phyloP scores from a whole-genome alignment of 2,113 vertebrate species.

The Sisor rabdophorus region DNA sequence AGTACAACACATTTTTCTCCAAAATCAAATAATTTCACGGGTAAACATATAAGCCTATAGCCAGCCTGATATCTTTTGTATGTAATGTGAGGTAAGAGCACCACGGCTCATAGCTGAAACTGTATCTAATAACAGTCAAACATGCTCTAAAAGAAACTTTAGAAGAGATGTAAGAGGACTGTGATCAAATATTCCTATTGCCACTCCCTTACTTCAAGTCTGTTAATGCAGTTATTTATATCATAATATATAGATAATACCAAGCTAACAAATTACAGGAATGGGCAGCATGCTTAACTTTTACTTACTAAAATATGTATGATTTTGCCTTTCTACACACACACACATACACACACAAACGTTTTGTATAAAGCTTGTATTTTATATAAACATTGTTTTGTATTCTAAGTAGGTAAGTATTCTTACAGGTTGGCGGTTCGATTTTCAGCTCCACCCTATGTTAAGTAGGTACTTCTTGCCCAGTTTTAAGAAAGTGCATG shows the following conservation, averaged over 20 bases:
- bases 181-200: neutral
- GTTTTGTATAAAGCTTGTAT: too few relatives aligned
- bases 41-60: too few relatives aligned
- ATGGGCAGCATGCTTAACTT: neutral
- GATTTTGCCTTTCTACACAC: neutral
- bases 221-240: neutral
- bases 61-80: neutral
- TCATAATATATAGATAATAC: neutral
- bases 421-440: too few relatives aligned
- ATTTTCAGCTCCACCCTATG: too few relatives aligned
- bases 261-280: neutral
- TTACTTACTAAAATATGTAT: neutral
- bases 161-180: neutral
- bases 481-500: too few relatives aligned
- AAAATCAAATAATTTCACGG: too few relatives aligned
- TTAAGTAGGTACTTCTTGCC: too few relatives aligned
- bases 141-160: neutral
- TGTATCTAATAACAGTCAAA: neutral
- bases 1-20: neutral
- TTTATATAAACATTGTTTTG: neutral
- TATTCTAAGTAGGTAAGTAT: neutral
- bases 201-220: neutral
- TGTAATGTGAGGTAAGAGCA: neutral
- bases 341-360: neutral
- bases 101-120: neutral